These are phyloP conservation scores for Cherax quadricarinatus DNA, from an alignment of 1,140 invertebrate genomes.

Conservation along the genomic window DNA sequence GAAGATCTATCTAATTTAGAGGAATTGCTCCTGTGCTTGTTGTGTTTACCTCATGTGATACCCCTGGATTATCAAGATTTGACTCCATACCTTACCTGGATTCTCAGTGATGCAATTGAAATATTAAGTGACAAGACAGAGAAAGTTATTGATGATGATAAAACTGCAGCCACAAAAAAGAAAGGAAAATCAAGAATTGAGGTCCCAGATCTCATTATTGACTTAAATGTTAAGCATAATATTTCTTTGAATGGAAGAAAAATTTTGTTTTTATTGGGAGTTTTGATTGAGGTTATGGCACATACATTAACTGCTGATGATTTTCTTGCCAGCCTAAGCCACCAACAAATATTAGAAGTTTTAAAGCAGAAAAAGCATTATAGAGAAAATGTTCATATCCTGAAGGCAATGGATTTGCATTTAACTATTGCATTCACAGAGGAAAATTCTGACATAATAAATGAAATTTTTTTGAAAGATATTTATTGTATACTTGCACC, in stretches of 20 bases:
- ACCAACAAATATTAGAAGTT: slow-evolving; percentile 74
- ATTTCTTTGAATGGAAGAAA: slow-evolving; percentile 74
- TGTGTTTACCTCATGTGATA: slow-evolving; percentile 82
- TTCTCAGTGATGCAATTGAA: slow-evolving; percentile 45
- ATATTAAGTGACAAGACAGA: slow-evolving; percentile 33
- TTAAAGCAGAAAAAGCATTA: slow-evolving; percentile 66
- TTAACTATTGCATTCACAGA: slow-evolving; percentile 73
- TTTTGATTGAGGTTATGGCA: slow-evolving; percentile 80
- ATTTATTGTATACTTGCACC: slow-evolving; percentile 79
- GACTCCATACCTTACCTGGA: slow-evolving; percentile 53
- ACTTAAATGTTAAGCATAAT: slow-evolving; percentile 74
- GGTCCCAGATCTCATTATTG: neutral
- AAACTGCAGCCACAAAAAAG: neutral
- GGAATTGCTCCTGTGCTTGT: slow-evolving; percentile 79
- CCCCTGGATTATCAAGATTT: slow-evolving; percentile 73
- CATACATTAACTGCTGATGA: slow-evolving; percentile 79
- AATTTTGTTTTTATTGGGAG: slow-evolving; percentile 79
- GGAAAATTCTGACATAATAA: slow-evolving; percentile 66
- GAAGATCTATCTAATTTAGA: slow-evolving; percentile 75
- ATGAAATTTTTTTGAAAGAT: slow-evolving; percentile 77
- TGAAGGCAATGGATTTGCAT: slow-evolving; percentile 75
- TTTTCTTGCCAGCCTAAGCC: slow-evolving; percentile 75
- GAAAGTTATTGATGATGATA: slow-evolving; percentile 36
- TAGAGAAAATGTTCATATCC: slow-evolving; percentile 73
- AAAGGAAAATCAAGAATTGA: slow-evolving; percentile 19